These are phyloP conservation scores for Scomber scombrus DNA, from an alignment of 2,113 vertebrate genomes.

Conservation along the genomic window DNA sequence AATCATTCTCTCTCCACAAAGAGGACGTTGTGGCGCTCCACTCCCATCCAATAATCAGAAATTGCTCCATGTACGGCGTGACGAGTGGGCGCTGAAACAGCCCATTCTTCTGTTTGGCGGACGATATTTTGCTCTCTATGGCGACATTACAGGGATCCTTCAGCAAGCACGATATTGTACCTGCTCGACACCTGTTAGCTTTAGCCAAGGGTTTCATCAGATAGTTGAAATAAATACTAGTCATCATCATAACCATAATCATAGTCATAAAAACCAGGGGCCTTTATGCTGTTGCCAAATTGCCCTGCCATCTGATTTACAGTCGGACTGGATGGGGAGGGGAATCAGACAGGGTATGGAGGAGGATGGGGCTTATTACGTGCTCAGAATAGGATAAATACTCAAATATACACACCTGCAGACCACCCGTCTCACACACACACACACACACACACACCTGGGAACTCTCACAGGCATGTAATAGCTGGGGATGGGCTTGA, in stretches of 20 bases:
- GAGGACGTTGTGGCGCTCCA: slow-evolving; percentile 73
- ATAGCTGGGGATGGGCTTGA: slow-evolving; percentile 52
- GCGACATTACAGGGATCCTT: slow-evolving; percentile 82
- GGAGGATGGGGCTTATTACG: slow-evolving; percentile 56
- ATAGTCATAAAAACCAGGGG: slow-evolving; percentile 80
- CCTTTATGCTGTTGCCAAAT: slow-evolving; percentile 83
- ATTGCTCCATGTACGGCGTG: slow-evolving; percentile 69
- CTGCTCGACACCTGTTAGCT: slow-evolving; percentile 85
- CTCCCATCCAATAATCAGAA: slow-evolving; percentile 82
- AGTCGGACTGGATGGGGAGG: slow-evolving; percentile 57
- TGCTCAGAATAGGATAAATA: slow-evolving; percentile 59
- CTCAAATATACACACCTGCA: slow-evolving; percentile 73
- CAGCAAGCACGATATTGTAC: slow-evolving; percentile 82
- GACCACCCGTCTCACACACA: slow-evolving; percentile 59
- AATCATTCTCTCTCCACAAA: slow-evolving; percentile 79
- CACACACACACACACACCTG: slow-evolving; percentile 71
- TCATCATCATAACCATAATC: slow-evolving; percentile 86
- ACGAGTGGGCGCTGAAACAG: slow-evolving; percentile 72
- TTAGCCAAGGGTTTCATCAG: slow-evolving; percentile 80
- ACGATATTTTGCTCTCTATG: slow-evolving; percentile 67
- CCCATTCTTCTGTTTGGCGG: slow-evolving; percentile 75
- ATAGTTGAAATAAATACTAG: slow-evolving; percentile 84
- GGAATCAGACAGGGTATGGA: slow-evolving; percentile 51
- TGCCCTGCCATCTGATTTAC: slow-evolving; percentile 82
- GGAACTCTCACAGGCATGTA: slow-evolving; percentile 62